phyloP scores from a whole-genome alignment of 2,888 invertebrate genomes.

The Apamea monoglypha region DNA sequence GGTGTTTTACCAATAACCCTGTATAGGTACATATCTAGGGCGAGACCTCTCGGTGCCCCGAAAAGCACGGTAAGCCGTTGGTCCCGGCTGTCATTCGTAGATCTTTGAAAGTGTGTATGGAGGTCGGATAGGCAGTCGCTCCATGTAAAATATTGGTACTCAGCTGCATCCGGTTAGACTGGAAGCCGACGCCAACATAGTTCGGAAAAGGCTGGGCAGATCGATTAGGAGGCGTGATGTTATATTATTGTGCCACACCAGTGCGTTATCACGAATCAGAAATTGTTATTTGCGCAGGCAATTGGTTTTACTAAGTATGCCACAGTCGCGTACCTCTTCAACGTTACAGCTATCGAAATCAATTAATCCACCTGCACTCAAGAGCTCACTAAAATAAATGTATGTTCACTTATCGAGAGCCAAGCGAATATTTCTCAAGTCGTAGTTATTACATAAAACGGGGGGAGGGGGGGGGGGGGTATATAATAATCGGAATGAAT shows the following conservation, averaged over 20 bases:
- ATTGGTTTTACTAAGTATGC: slow-evolving; percentile 1
- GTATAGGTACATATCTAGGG: no score
- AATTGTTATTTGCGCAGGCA: neutral
- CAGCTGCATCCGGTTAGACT: neutral
- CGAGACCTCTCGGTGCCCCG: neutral
- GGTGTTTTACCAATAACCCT: no score
- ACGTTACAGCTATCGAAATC: neutral
- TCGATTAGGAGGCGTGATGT: neutral
- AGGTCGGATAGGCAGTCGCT: no score
- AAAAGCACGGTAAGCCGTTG: neutral
- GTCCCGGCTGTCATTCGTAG: neutral
- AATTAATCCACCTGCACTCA: slow-evolving; percentile 13
- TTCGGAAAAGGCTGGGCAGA: neutral
- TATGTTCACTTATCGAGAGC: neutral
- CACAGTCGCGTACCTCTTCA: neutral
- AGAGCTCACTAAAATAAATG: neutral
- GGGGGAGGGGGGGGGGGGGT: no score
- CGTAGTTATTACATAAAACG: neutral
- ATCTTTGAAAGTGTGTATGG: no score
- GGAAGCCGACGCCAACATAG: neutral
- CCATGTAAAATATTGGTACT: neutral
- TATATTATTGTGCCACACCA: neutral
- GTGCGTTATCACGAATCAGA: neutral
- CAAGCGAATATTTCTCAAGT: neutral
- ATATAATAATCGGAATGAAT: slow-evolving; percentile 23